Conservation (phyloP, 1,140 invertebrate species). For the Brachionus manjavacas region DNA sequence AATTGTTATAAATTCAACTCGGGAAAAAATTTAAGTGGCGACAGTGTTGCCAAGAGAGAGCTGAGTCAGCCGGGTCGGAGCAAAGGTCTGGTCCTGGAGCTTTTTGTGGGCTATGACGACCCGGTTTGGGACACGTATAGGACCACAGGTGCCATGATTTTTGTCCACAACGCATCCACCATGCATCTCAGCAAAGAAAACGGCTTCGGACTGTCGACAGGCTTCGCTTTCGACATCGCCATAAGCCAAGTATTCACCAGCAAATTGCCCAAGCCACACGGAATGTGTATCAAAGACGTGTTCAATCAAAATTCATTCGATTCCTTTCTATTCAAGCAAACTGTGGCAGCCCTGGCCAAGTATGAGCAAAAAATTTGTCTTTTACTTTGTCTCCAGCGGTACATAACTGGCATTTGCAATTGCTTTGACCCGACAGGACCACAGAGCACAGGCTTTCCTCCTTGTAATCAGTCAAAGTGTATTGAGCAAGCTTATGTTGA, state of each 20-base stretch:
- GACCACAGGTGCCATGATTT: not conserved
- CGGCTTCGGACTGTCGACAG: not conserved
- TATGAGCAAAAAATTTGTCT: slow-evolving; percentile 18
- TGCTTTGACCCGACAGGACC: not conserved
- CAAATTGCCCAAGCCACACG: not conserved
- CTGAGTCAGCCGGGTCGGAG: not conserved
- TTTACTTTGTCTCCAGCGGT: not conserved
- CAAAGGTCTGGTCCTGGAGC: not conserved
- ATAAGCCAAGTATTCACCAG: not conserved
- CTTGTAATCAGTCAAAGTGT: not conserved
- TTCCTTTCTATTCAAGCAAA: not conserved
- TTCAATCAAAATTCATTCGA: not conserved
- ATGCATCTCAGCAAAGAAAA: not conserved
- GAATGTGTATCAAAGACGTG: not conserved
- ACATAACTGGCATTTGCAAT: not conserved
- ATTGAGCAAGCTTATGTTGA: not conserved
- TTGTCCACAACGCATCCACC: not conserved
- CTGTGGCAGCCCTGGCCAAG: not conserved
- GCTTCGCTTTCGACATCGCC: not conserved
- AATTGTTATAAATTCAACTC: slow-evolving; percentile 38
- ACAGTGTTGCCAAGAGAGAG: not conserved
- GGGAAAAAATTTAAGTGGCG: not conserved
- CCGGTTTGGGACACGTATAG: not conserved
- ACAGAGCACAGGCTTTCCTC: too few relatives aligned
- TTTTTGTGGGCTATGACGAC: not conserved